Conservation (phyloP, 2,888 invertebrate genomes). For the Aelia acuminata region DNA sequence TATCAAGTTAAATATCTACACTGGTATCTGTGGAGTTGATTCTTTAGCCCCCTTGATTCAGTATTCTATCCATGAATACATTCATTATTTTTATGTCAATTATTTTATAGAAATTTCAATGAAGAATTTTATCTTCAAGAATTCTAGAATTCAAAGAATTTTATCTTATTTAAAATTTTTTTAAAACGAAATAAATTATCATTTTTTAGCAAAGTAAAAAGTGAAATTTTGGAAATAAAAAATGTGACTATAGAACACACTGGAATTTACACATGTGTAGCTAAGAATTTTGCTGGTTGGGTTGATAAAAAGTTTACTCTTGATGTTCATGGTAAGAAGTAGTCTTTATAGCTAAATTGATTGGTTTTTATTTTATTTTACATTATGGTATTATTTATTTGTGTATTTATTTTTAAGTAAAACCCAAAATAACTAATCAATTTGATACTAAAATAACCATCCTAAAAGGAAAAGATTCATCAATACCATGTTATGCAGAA, state of each 20-base stretch:
- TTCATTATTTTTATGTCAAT: no score
- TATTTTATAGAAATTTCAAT: no score
- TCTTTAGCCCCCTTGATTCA: no score
- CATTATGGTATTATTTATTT: not conserved
- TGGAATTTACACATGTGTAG: slow-evolving; percentile 70
- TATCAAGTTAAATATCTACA: no score
- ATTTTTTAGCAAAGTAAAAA: not conserved
- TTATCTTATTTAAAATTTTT: not conserved
- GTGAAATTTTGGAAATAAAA: not conserved
- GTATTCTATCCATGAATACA: no score
- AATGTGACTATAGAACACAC: slow-evolving; percentile 65
- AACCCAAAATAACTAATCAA: slow-evolving; percentile 31
- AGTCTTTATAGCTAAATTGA: not conserved
- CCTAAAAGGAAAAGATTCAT: slow-evolving; percentile 69
- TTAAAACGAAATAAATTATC: not conserved
- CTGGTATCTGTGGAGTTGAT: no score
- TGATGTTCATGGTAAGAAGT: slow-evolving; percentile 65
- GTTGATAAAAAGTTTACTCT: slow-evolving; percentile 66
- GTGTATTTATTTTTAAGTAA: slow-evolving; percentile 47
- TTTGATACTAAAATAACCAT: slow-evolving; percentile 23
- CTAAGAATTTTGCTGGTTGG: slow-evolving; percentile 69
- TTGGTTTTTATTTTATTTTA: not conserved
- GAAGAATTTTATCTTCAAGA: no score
- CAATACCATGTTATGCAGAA: slow-evolving; percentile 71
- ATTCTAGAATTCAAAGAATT: no score